Base-by-base conservation (phyloP, 2,797 vertebrate species). In the Microctenopoma lineatum region DNA sequence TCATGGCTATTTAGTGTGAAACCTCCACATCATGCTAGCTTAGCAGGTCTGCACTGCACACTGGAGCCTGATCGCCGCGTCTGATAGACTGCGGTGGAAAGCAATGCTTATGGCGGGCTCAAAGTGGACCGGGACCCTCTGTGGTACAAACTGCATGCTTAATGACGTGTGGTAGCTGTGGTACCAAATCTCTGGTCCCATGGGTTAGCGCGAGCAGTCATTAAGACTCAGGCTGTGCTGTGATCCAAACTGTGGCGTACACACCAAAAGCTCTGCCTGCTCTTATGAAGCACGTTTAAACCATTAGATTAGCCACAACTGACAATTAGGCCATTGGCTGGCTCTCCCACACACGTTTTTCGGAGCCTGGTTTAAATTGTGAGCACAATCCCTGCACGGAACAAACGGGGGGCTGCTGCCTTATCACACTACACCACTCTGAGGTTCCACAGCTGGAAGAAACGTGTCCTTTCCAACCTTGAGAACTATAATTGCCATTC, bases 221-320 rank as follows among this genome's bases (percentile, higher is more conserved):
- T 83, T 87, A 81, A 79, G 58, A 66, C 63, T 64, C 63, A 66
- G 67, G n/a, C 59, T 59, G 16, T 70, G 85, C 77, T 77, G 77
- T 75, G 77, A 85, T 84, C 71, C 73, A 80, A 86, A 79, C 70
- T 80, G 84, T 12, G 60, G 80, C 10, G 25, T 66, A 34, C 58
- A 67, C 63, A 74, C 78, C 76, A 44, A 82, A 77, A 29, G 44
- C 71, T 60, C 66, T 66, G 68, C 65, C 65, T 25, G 5, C 66
- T 73, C 73, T 74, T 79, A 76, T 75, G 80, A 84, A 84, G 79
- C 85, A 80, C 81, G 77, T 86, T 88, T 80, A 79, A 84, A 80
- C 79, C 73, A 78, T 87, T 85, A 87, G 73, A 86, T 83, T 77
- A 75, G 77, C 86, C 87, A 75, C 86, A 87, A 75, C 68, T 75